Percentiles rank a stretch among this genome's conserved stretches.
Evolutionary conservation across 2,888 invertebrate genomes (phyloP).

Genomic region (Hirtodrosophila confusa): DNA sequence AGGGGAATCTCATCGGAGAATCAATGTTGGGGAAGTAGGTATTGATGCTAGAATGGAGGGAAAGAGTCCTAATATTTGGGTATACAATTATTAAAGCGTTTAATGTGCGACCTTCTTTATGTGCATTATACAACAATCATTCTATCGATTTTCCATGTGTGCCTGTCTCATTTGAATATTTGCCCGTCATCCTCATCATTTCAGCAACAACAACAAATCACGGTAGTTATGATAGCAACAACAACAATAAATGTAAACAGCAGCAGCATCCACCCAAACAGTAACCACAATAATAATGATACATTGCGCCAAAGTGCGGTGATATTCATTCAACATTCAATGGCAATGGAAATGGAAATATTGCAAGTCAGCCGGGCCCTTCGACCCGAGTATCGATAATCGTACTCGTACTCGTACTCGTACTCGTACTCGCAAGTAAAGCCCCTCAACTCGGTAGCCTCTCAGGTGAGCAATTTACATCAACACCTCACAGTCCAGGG

Average conservation of each 20-base stretch:
- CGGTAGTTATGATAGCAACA: conserved; percentile 70
- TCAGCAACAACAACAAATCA: conserved; percentile 67
- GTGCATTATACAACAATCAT: conserved; percentile 75
- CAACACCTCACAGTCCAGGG: conserved; percentile 20
- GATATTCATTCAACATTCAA: conserved; percentile 68
- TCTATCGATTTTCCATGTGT: conserved; percentile 75
- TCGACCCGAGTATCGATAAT: conserved; percentile 15
- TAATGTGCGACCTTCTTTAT: conserved; percentile 69
- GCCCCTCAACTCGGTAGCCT: conserved; percentile 58
- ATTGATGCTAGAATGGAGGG: conserved; percentile 1
- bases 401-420: background rate
- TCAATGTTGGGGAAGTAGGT: conserved; percentile 8
- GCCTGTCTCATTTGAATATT: conserved; percentile 69
- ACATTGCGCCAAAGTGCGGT: conserved; percentile 66
- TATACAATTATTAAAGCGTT: conserved; percentile 70
- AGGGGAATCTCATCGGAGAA: conserved; percentile 22
- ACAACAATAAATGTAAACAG: conserved; percentile 43
- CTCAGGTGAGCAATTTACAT: conserved; percentile 19
- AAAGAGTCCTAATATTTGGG: conserved; percentile 68
- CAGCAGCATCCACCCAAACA: conserved; percentile 25
- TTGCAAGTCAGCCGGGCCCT: conserved; percentile 76
- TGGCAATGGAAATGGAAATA: conserved; percentile 56
- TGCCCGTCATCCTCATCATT: conserved; percentile 69
- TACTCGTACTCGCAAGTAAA: conserved; percentile 10
- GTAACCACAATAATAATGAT: conserved; percentile 55